These are phyloP conservation scores for Hypotaenidia philippensis DNA, from an alignment of 2,797 vertebrate species.

Conservation along the genomic window DNA sequence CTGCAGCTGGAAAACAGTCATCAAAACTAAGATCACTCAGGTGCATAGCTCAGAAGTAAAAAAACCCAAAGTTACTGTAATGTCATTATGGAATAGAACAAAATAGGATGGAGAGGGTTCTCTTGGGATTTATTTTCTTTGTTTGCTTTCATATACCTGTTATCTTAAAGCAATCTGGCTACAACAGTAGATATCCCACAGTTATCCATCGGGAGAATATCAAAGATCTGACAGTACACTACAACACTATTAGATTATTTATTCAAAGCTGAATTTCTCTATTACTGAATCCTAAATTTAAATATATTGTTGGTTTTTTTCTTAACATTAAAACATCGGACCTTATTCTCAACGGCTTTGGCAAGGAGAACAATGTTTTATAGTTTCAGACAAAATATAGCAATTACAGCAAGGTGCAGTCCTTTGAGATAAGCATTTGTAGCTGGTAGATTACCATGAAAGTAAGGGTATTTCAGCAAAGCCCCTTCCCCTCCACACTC, in stretches of 20 bases:
- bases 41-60: neutral
- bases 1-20: neutral
- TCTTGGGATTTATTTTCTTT: neutral
- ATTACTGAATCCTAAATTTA: slow-evolving; percentile 34
- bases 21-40: neutral
- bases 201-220: neutral
- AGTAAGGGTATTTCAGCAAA: slow-evolving; percentile 37
- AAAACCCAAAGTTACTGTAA: neutral
- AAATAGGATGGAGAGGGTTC: neutral
- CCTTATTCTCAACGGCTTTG: slow-evolving; percentile 22
- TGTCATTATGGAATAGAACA: neutral
- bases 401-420: slow-evolving; percentile 43
- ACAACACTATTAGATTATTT: slow-evolving; percentile 24
- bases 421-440: slow-evolving; percentile 45
- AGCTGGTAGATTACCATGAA: slow-evolving; percentile 42
- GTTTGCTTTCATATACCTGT: neutral
- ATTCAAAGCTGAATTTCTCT: slow-evolving; percentile 25
- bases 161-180: neutral
- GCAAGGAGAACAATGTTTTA: neutral
- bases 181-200: neutral
- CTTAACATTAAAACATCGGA: neutral
- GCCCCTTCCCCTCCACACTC: slow-evolving; percentile 34
- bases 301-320: neutral
- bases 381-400: slow-evolving; percentile 28
- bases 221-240: neutral